These are phyloP conservation scores for Drosophila willistoni DNA, from an alignment of 1,140 invertebrate species.

Conservation along the genomic window DNA sequence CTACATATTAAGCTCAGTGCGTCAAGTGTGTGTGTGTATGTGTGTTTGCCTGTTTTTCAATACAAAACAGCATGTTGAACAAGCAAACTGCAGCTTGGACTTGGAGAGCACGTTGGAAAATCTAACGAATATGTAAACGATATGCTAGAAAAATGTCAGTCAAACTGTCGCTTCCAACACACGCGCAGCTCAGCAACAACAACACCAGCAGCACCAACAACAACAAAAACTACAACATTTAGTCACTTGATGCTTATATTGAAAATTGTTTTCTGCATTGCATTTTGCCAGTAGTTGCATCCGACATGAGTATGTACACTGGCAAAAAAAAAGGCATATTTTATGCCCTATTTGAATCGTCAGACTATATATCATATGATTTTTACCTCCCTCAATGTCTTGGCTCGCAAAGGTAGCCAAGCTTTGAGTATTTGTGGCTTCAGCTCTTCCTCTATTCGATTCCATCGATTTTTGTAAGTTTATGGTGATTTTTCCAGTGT, in stretches of 20 bases:
- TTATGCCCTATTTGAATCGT: too few species aligned
- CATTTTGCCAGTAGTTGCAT: conserved; percentile 74
- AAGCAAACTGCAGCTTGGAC: conserved; percentile 36
- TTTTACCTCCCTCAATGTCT: too few species aligned
- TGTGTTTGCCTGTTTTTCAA: conserved; percentile 72
- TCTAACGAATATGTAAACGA: conserved; percentile 81
- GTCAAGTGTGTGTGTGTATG: conserved; percentile 2
- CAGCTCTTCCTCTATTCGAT: too few species aligned
- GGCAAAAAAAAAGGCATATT: neutral
- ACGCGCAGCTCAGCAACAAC: conserved; percentile 57
- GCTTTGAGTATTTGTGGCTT: too few species aligned
- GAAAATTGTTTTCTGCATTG: conserved; percentile 78
- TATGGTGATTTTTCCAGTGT: conserved; percentile 8
- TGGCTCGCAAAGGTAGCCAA: too few species aligned
- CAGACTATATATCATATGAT: too few species aligned
- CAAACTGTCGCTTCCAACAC: conserved; percentile 82
- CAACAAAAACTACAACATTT: conserved; percentile 58
- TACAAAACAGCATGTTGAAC: conserved; percentile 75
- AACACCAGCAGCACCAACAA: conserved; percentile 33
- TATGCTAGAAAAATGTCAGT: conserved; percentile 83
- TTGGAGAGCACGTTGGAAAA: conserved; percentile 60
- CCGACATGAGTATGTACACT: conserved; percentile 50
- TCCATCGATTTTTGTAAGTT: too few species aligned
- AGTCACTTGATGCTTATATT: conserved; percentile 82
- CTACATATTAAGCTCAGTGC: conserved; percentile 15